Base-by-base conservation (phyloP, 2,113 vertebrate species). In the Scytalopus superciliaris region DNA sequence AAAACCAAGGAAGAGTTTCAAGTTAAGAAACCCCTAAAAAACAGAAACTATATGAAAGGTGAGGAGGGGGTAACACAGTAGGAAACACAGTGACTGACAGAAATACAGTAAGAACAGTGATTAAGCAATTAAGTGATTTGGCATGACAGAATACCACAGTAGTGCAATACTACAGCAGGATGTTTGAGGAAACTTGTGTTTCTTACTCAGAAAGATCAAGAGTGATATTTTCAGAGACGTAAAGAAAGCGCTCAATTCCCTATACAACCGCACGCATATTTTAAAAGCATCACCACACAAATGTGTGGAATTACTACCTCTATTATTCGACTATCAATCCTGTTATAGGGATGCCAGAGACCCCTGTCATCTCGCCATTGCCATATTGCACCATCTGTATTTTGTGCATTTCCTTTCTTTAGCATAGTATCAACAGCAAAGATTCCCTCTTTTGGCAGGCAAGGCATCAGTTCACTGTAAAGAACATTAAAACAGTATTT, bases 311-410 rank as follows among this genome's bases (percentile, higher is more conserved):
- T 93, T 97, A 94, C 85, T 99, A 99, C 99, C 99, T 99, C 99
- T 97, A 99, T 99, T 96, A 99, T 99, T 96, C 99, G 98, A 97
- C 99, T 99, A 96, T 99, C 99, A 85, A 99, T 99, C 95, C 99
- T 99, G 97, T 99, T 99, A 97, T 99, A 99, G 12, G 99, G 99
- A 97, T 99, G 99, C 99, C 99, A 99, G 73, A 99, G 98, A 81
- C 99, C 99, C 52, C 99, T 98, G 97, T 99, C 99, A 94, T 99
- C 99, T 80, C 99, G 98, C 99, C 99, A 99, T 55, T 99, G 99
- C 99, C 99, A 99, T 93, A 99, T 99, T 4, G 99, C 99, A 42
- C 99, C 99, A 80, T 99, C 99, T 35, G 99, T 99, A 82, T 99
- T 99, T 98, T 99, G 99, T 6, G 99, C 98, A 49, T 99, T 99